Conservation (phyloP, 2,888 invertebrate genomes). For the Pyralis farinalis region DNA sequence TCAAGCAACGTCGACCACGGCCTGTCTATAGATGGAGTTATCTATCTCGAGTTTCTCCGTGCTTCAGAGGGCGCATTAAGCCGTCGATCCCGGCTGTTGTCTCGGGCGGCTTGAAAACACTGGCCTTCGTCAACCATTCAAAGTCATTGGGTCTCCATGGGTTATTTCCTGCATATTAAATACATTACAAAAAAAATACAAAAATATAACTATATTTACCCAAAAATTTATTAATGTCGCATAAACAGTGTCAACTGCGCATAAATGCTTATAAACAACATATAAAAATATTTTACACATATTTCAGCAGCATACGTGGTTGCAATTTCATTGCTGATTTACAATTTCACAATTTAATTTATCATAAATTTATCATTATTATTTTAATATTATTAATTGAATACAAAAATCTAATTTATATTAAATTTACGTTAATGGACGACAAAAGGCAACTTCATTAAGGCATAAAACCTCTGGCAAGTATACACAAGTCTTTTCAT, state of each 20-base stretch:
- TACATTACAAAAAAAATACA: no score
- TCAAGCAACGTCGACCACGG: no score
- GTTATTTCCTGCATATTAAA: no score
- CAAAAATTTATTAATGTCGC: slow-evolving; percentile 39
- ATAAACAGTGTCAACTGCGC: slow-evolving; percentile 37
- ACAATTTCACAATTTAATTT: slow-evolving; percentile 1
- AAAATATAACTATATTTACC: not conserved
- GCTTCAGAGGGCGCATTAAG: no score
- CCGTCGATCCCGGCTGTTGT: no score
- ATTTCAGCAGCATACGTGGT: slow-evolving; percentile 20
- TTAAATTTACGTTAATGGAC: slow-evolving; percentile 18
- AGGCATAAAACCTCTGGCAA: slow-evolving; percentile 27
- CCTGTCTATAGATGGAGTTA: no score
- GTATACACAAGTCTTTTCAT: slow-evolving; percentile 22
- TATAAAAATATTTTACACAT: slow-evolving; percentile 45
- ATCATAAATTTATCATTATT: not conserved
- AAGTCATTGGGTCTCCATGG: no score
- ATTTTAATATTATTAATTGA: no score
- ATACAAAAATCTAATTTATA: no score
- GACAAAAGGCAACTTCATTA: slow-evolving; percentile 16
- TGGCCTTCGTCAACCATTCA: no score
- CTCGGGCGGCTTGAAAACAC: no score
- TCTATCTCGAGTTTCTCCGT: no score
- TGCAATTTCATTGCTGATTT: slow-evolving; percentile 33
- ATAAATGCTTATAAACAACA: slow-evolving; percentile 31